Evolutionary conservation across 2,888 invertebrate species (phyloP).

Genomic region (Netelia inedita): DNA sequence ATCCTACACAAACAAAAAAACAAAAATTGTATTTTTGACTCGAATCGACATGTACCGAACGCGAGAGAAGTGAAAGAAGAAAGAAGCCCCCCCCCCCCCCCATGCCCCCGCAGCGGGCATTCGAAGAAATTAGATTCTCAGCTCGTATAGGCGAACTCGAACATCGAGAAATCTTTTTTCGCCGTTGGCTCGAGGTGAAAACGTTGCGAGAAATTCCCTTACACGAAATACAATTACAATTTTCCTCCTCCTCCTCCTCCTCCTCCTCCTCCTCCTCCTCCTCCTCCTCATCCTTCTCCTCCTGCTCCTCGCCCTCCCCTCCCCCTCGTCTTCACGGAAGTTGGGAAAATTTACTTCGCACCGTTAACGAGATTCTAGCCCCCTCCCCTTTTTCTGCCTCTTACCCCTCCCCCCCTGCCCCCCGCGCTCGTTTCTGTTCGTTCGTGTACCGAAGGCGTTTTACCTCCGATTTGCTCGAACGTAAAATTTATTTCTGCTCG

Average conservation of each 20-base stretch:
- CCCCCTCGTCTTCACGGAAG: neutral
- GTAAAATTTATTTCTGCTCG: neutral
- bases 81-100: too few species aligned
- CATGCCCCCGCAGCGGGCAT: neutral
- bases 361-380: conserved; percentile 29
- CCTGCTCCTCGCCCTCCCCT: too few species aligned
- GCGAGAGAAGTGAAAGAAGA: too few species aligned
- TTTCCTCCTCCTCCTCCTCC: neutral
- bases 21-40: neutral
- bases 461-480: neutral
- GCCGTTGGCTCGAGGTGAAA: neutral
- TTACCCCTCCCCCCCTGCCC: neutral
- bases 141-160: neutral
- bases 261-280: neutral
- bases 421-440: neutral
- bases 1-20: neutral
- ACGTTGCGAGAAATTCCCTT: conserved; percentile 29
- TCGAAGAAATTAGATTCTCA: conserved; percentile 3
- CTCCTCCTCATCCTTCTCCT: too few species aligned
- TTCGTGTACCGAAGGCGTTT: neutral
- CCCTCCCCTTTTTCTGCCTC: neutral
- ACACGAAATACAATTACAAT: conserved; percentile 38
- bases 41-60: too few species aligned
- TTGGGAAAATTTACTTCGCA: conserved; percentile 30
- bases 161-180: conserved; percentile 18